Evolutionary conservation across 1,140 invertebrate species (phyloP).

Genomic region (Drosophila arizonae): DNA sequence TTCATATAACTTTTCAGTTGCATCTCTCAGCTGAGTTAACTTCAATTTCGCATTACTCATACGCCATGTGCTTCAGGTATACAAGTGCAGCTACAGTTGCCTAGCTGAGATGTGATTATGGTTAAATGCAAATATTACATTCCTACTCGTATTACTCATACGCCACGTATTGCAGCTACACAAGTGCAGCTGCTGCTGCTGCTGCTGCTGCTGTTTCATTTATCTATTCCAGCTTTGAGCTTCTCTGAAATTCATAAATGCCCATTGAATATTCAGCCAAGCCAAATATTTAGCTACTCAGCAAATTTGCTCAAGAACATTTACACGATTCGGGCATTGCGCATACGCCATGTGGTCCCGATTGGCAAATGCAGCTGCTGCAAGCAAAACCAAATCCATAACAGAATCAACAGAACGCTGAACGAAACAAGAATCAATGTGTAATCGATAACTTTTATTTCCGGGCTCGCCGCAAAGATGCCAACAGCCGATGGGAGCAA

Average conservation of each 20-base stretch:
- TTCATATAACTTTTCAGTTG: no score
- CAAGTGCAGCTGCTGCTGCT: no score
- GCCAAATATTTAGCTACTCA: neutral
- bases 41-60: no score
- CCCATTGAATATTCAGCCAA: neutral
- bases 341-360: constrained; percentile 33
- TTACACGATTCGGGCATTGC: constrained; percentile 18
- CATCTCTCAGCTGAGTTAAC: no score
- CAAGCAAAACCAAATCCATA: neutral
- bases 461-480: constrained; percentile 53
- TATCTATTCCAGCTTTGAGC: no score
- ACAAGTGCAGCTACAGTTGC: no score
- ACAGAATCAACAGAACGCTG: constrained; percentile 16
- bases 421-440: constrained; percentile 10
- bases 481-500: constrained; percentile 48
- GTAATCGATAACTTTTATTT: constrained; percentile 34
- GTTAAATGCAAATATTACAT: no score
- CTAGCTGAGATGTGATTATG: no score
- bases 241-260: neutral
- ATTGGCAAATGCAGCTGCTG: constrained; percentile 23
- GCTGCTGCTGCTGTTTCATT: no score
- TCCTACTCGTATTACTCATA: no score
- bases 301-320: neutral
- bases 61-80: no score
- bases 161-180: no score